These are phyloP conservation scores for Rhinolophus ferrumequinum DNA, from an alignment of 2,113 vertebrate species.

Conservation along the genomic window DNA sequence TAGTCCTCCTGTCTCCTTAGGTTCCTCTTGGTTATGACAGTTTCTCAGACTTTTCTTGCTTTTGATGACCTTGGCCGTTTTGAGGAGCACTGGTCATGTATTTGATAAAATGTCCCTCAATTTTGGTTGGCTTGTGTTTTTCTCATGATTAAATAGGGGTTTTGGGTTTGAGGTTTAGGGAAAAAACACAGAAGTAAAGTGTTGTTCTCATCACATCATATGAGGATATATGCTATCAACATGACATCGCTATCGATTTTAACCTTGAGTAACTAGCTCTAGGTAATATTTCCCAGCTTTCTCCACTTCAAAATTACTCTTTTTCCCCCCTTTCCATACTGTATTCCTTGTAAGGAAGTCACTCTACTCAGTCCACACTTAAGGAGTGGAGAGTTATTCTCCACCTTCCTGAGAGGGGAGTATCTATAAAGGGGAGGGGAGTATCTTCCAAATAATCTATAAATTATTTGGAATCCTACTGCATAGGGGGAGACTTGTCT, in stretches of 20 bases:
- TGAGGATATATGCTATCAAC: neutral
- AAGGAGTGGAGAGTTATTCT: neutral
- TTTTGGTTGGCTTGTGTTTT: conserved; percentile 4
- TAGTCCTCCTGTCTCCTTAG: neutral
- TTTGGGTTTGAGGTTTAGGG: neutral
- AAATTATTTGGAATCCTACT: conserved; percentile 9
- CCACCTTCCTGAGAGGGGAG: neutral
- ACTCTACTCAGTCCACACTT: neutral
- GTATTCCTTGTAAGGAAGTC: neutral
- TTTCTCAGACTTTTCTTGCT: neutral
- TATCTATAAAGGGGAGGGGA: neutral
- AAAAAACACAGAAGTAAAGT: neutral
- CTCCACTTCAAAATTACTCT: neutral
- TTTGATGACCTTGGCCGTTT: neutral
- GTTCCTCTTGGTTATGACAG: neutral
- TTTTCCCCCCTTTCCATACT: neutral
- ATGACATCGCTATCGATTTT: neutral
- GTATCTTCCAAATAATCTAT: no score
- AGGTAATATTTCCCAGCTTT: neutral
- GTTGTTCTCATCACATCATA: neutral
- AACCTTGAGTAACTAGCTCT: neutral
- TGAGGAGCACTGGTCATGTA: neutral
- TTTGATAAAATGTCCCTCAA: neutral
- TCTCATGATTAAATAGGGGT: neutral
- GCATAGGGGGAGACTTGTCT: neutral